phyloP scores from a whole-genome alignment of 2,113 vertebrate genomes.

The Cervus canadensis region DNA sequence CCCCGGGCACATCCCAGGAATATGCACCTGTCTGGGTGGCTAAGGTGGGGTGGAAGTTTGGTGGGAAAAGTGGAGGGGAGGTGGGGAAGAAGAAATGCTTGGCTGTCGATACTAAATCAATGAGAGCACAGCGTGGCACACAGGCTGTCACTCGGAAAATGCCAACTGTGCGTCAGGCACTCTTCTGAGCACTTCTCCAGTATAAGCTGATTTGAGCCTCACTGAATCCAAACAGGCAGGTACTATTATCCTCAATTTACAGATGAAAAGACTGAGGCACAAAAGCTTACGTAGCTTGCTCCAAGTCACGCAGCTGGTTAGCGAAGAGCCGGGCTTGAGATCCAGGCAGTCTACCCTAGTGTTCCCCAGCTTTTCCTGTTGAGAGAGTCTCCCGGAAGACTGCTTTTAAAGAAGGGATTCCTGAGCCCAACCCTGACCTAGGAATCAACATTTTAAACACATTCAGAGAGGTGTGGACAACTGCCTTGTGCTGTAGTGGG shows the following conservation, averaged over 20 bases:
- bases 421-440: not conserved
- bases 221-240: not conserved
- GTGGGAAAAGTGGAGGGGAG: not conserved
- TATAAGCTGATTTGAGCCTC: not conserved
- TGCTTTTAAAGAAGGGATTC: not conserved
- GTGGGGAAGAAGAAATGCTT: not conserved
- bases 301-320: not conserved
- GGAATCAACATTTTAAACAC: not conserved
- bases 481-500: not conserved
- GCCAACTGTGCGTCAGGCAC: not conserved
- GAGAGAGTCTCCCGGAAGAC: not conserved
- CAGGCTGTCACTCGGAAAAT: not conserved
- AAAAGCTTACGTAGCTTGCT: not conserved
- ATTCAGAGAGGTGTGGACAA: not conserved
- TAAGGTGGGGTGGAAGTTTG: not conserved
- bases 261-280: not conserved
- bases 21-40: not conserved
- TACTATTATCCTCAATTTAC: not conserved
- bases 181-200: not conserved
- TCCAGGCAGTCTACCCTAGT: not conserved
- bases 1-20: not conserved
- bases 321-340: not conserved
- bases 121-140: too few relatives aligned
- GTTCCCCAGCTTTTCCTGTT: not conserved
- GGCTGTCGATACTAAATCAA: not conserved